Conservation (phyloP, 2,888 invertebrate species). For the Epistrophe grossulariae region DNA sequence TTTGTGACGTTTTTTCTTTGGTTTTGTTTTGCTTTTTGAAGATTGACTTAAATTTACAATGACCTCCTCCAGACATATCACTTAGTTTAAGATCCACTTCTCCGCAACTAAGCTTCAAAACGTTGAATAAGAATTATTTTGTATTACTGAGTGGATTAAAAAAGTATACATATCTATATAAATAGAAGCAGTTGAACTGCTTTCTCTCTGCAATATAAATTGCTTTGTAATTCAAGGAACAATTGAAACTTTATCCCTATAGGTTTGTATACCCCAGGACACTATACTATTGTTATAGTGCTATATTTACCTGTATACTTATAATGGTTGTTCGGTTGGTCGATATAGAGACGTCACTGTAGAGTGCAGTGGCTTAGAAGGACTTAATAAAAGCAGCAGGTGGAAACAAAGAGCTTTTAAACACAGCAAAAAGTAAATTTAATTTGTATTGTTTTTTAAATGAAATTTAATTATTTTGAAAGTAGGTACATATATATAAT, state of each 20-base stretch:
- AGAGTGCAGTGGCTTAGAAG: slow-evolving; percentile 12
- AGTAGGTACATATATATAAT: slow-evolving; percentile 12
- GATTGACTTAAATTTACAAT: slow-evolving; percentile 47
- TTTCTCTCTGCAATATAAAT: slow-evolving; percentile 56
- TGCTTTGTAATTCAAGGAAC: slow-evolving; percentile 61
- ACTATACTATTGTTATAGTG: neutral
- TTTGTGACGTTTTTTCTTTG: neutral
- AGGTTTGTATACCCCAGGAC: slow-evolving; percentile 14
- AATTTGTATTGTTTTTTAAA: slow-evolving; percentile 62
- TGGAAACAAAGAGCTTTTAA: slow-evolving; percentile 33
- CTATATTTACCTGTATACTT: neutral
- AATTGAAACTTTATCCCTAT: slow-evolving; percentile 66
- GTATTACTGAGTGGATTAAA: slow-evolving; percentile 57
- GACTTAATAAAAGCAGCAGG: slow-evolving; percentile 36
- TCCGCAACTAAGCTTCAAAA: slow-evolving; percentile 1
- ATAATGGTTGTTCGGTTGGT: neutral
- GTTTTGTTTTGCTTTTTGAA: slow-evolving; percentile 22
- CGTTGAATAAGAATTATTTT: slow-evolving; percentile 35
- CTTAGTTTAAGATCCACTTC: slow-evolving; percentile 42
- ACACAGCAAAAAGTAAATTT: slow-evolving; percentile 57
- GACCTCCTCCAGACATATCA: slow-evolving; percentile 64
- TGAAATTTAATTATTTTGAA: slow-evolving; percentile 53
- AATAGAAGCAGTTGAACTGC: slow-evolving; percentile 48
- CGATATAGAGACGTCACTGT: slow-evolving; percentile 14
- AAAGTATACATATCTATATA: neutral